Evolutionary conservation across 2,797 vertebrate genomes (phyloP), one percentile per base, ranked within the genome.

Genomic region (Spatula versicolor): DNA sequence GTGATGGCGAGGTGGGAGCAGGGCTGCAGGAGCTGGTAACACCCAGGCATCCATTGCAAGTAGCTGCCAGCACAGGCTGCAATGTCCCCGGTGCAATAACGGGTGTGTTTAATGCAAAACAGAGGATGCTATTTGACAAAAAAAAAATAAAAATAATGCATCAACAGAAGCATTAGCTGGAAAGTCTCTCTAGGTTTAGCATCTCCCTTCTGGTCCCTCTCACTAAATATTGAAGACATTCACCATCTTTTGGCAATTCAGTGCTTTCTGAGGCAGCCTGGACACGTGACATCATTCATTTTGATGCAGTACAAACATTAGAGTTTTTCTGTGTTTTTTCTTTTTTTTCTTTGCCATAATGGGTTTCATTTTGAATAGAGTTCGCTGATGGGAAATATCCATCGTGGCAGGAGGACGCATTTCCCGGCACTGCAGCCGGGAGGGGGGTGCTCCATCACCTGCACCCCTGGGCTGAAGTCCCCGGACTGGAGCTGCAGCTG

Each of bases 1-100:
- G 39, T 1, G 6, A 33, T 1, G 31, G 45, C 77, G 45, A 21
- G 30, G 12, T 16, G 0, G 0, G n/a, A 74, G 60, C n/a, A 21
- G 52, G n/a, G 71, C 48, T 21, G 55, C 11, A 56, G 37, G 19
- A 8, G 33, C 59, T 71, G 9, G 18, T 35, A n/a, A 46, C 5
- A 23, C 9, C 50, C 39, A 35, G 2, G 11, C 41, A 4, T 20
- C 6, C 15, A 19, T 11, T 48, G 48, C 28, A 13, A 8, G 46
- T 19, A 25, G 54, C 48, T 39, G 52, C 54, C 50, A 59, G 33
- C 35, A 43, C 18, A 15, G 28, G 0, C 30, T 60, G 50, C 8
- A n/a, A 19, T 37, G 45, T 59, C 37, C 35, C 21, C 31, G 5
- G 13, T 11, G 22, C 23, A 59, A 13, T 9, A n/a, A 48, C 43